phyloP scores from a whole-genome alignment of 2,888 invertebrate species.

The Listrodromus nycthemerus region DNA sequence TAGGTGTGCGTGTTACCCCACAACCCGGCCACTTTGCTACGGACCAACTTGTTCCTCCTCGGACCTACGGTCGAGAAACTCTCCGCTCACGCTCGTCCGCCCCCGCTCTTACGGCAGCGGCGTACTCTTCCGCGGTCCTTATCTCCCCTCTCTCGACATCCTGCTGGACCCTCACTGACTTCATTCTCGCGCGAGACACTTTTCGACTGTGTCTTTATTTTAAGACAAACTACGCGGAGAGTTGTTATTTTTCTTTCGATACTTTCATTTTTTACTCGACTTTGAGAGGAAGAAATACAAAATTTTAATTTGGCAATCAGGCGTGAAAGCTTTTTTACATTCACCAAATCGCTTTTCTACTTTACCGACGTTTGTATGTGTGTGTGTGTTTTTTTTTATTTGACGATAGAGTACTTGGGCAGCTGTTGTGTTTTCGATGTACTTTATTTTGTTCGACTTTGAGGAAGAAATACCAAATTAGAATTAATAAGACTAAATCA shows the following conservation, averaged over 20 bases:
- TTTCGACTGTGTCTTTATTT: neutral
- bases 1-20: constrained; percentile 55
- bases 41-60: constrained; percentile 69
- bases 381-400: no score
- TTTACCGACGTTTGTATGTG: no score
- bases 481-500: no score
- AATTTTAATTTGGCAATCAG: neutral
- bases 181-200: neutral
- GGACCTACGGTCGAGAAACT: constrained; percentile 5
- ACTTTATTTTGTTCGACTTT: no score
- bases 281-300: neutral
- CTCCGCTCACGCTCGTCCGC: constrained; percentile 24
- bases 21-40: constrained; percentile 56
- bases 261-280: neutral
- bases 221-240: neutral
- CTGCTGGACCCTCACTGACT: neutral
- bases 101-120: constrained; percentile 27
- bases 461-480: no score
- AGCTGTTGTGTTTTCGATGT: no score
- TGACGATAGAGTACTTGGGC: no score
- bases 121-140: constrained; percentile 4
- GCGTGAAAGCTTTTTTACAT: no score
- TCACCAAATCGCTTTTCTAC: no score
- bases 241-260: neutral
- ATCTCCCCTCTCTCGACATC: neutral